Evolutionary conservation across 2,797 vertebrate species (phyloP).

Genomic region (Zenarchopterus dispar): DNA sequence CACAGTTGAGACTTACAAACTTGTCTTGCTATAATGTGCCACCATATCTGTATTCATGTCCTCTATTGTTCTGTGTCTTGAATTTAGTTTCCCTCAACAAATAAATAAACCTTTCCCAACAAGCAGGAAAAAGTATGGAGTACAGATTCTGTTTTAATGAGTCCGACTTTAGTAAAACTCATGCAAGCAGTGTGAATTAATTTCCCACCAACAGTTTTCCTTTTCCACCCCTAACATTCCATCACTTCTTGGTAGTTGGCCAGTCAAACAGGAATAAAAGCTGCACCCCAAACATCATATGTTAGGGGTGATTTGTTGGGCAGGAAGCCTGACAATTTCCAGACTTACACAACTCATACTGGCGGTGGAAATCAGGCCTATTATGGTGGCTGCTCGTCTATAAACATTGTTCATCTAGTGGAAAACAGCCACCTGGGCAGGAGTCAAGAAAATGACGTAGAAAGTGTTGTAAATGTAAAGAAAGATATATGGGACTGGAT

Average conservation of each 20-base stretch:
- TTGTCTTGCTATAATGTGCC: conserved; percentile 86
- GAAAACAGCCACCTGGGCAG: conserved; percentile 93
- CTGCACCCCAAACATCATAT: conserved; percentile 95
- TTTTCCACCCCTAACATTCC: conserved; percentile 89
- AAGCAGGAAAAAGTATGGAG: conserved; percentile 93
- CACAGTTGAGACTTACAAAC: conserved; percentile 87
- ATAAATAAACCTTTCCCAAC: conserved; percentile 95
- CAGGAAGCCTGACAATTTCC: conserved; percentile 92
- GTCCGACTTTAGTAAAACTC: conserved; percentile 84
- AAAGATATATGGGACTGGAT: conserved; percentile 88
- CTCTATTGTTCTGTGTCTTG: conserved; percentile 78
- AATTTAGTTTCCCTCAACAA: conserved; percentile 95
- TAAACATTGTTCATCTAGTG: conserved; percentile 98
- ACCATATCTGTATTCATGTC: conserved; percentile 91
- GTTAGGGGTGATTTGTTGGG: conserved; percentile 98
- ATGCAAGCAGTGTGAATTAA: conserved; percentile 73
- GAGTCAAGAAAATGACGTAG: conserved; percentile 90
- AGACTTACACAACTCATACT: conserved; percentile 89
- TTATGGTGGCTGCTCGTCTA: conserved; percentile 92
- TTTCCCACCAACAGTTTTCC: conserved; percentile 84
- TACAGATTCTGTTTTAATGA: conserved; percentile 86
- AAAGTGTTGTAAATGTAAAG: conserved; percentile 89
- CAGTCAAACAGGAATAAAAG: conserved; percentile 98
- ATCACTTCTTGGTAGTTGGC: conserved; percentile 80
- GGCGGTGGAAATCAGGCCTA: conserved; percentile 92